Conservation (phyloP, 2,888 invertebrate species). For the Drosophila peninsularis region DNA sequence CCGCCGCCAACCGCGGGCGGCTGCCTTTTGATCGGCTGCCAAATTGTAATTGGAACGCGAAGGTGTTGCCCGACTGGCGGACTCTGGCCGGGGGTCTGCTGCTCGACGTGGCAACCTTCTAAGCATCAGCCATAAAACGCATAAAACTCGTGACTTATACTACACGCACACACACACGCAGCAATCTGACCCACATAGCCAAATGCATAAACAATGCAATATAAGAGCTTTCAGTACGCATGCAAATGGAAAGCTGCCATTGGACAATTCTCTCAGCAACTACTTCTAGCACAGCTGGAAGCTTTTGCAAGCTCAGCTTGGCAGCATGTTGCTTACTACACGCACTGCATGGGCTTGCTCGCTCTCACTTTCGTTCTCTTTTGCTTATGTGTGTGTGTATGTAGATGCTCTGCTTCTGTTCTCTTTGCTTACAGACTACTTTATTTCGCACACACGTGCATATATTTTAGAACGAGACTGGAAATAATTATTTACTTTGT, state of each 20-base stretch:
- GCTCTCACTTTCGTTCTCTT: constrained; percentile 46
- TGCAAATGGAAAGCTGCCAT: constrained; percentile 17
- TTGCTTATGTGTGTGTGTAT: not conserved
- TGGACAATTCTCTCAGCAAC: constrained; percentile 2
- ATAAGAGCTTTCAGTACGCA: constrained; percentile 1
- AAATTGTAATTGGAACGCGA: constrained; percentile 82
- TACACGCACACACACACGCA: constrained; percentile 12
- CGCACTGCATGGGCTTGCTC: constrained; percentile 7
- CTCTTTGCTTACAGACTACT: constrained; percentile 11
- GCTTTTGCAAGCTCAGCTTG: constrained; percentile 42
- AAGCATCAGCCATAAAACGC: constrained; percentile 58
- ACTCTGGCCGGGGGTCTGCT: constrained; percentile 38
- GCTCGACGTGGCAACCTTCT: constrained; percentile 62
- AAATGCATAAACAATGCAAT: constrained; percentile 19
- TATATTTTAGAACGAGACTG: constrained; percentile 1
- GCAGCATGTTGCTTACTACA: constrained; percentile 4
- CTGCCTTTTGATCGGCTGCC: constrained; percentile 77
- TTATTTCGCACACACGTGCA: not conserved
- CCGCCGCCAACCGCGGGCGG: constrained; percentile 63
- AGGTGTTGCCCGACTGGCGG: constrained; percentile 69
- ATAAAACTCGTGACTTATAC: constrained; percentile 48
- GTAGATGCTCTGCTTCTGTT: not conserved
- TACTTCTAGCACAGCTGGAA: not conserved
- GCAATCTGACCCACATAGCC: constrained; percentile 30
- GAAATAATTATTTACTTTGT: constrained; percentile 22